phyloP scores from a whole-genome alignment of 2,113 vertebrate genomes.

The Aleadryas rufinucha region DNA sequence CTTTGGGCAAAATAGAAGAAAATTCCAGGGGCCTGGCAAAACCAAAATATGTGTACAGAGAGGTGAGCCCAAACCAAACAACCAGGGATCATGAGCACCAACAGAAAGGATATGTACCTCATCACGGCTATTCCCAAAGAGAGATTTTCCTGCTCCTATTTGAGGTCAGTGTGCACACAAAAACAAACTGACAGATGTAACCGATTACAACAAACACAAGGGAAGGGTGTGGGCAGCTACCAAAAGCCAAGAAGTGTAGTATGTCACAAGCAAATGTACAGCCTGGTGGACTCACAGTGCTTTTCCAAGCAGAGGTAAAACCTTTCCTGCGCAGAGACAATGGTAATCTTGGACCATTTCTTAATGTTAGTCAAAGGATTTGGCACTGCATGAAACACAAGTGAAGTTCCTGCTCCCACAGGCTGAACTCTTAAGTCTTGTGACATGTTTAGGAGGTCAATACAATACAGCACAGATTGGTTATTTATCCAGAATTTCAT shows the following conservation, averaged over 20 bases:
- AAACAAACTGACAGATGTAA: slow-evolving; percentile 51
- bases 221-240: slow-evolving; percentile 55
- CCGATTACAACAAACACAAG: slow-evolving; percentile 32
- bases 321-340: neutral
- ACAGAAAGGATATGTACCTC: slow-evolving; percentile 37
- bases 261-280: slow-evolving; percentile 4
- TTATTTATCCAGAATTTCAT: neutral
- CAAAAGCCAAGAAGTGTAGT: slow-evolving; percentile 42
- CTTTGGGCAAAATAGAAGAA: neutral
- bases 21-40: neutral
- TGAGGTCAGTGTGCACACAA: neutral
- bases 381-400: neutral
- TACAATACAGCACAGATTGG: neutral
- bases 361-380: neutral
- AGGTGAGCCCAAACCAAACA: slow-evolving; percentile 6
- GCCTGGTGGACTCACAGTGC: neutral
- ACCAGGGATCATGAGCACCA: neutral
- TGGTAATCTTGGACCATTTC: neutral
- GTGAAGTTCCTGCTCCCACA: neutral
- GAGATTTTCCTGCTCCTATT: slow-evolving; percentile 27
- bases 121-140: slow-evolving; percentile 19
- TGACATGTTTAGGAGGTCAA: neutral
- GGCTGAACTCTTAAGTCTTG: neutral
- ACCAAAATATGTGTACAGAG: neutral
- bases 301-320: neutral